Evolutionary conservation across 2,113 vertebrate species (phyloP).

Genomic region (human (Homo sapiens)): GRCh38 chr7:39040001-39040500

Average conservation of each 20-base stretch:
- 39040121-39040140: background rate
- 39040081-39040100: slow-evolving; percentile 22
- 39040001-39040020: slow-evolving; percentile 59
- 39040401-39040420: slow-evolving; percentile 14
- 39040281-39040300: background rate
- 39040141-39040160: too few species aligned
- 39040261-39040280: slow-evolving; percentile 11
- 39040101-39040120: background rate
- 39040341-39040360: background rate
- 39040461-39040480: slow-evolving; percentile 31
- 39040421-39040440: background rate
- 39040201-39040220: background rate
- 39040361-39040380: slow-evolving; percentile 32
- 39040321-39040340: background rate
- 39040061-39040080: background rate
- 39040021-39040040: background rate
- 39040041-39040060: slow-evolving; percentile 66
- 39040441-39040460: background rate
- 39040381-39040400: slow-evolving; percentile 11
- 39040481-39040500: background rate
- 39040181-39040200: background rate
- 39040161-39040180: background rate
- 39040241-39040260: background rate
- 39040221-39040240: background rate
- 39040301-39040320: background rate